Evolutionary conservation across 1,140 invertebrate genomes (phyloP), one percentile per base, ranked within the genome.

Genomic region (Macrobrachium nipponense): DNA sequence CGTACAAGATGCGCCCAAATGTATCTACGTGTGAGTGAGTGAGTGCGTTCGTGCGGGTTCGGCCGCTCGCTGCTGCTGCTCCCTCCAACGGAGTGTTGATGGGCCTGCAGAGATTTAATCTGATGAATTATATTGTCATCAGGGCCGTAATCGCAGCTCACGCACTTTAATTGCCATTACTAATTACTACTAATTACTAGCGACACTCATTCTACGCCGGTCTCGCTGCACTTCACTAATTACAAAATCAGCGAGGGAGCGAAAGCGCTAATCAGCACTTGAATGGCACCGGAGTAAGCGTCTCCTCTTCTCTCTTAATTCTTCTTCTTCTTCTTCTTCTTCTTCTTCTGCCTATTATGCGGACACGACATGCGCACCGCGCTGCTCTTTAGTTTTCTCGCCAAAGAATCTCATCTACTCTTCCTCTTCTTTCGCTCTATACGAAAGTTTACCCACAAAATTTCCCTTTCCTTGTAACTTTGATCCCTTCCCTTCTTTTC

Each of bases 51-150:
- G 51, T 51, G 51, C 51, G 51, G 4, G 5, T 51, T 51, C 44
- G 44, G 5, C 10, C 10, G 44, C 10, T 10, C 44, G 44, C 44
- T 51, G 10, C 7, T 4, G 27, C 27, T 36, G 12, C 51, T 51
- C 51, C 51, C 51, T 51, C 51, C 51, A 7, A 51, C 51, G 51
- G 51, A 51, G 51, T 51, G 64, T 43, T 66, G 75, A 62, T 43
- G 77, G 61, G n/a, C 61, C 17, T 76, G 81, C 72, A 76, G 62
- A 60, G 83, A 86, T 86, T 80, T 86, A 86, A 86, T 86, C 83
- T 86, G 83, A 86, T 61, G 77, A 86, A 86, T 86, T 86, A 86
- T 86, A 86, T 86, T 86, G 83, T 86, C 83, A 86, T 86, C 83
- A 86, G 83, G 83, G 77, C 59, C 64, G 83, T 86, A 86, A 86